Conservation (phyloP, 1,140 invertebrate genomes). For the Trissolcus basalis region DNA sequence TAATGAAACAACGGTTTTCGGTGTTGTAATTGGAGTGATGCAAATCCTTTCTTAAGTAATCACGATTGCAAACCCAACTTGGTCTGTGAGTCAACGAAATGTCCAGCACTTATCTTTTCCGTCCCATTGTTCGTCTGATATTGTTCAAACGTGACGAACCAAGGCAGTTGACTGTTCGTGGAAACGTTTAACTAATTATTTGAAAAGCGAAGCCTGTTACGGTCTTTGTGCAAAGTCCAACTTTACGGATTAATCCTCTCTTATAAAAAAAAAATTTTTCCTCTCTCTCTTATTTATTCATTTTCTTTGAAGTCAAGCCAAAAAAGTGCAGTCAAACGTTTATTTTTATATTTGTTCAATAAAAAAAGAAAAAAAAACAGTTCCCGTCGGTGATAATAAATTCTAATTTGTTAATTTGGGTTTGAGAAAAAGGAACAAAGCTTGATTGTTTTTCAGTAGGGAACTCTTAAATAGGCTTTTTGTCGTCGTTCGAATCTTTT, state of each 20-base stretch:
- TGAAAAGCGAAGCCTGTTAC: conserved; percentile 34
- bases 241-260: conserved; percentile 27
- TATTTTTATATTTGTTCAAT: too few relatives aligned
- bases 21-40: too few relatives aligned
- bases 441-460: too few relatives aligned
- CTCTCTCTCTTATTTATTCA: too few relatives aligned
- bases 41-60: conserved; percentile 20
- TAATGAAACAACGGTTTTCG: too few relatives aligned
- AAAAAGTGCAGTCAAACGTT: too few relatives aligned
- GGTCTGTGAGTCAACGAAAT: conserved; percentile 40
- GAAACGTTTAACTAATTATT: conserved; percentile 57
- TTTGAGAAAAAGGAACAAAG: too few relatives aligned
- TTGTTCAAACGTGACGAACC: conserved; percentile 47
- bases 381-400: conserved; percentile 4
- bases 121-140: conserved; percentile 37
- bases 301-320: too few relatives aligned
- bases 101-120: conserved; percentile 13
- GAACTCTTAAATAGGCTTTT: neutral
- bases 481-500: conserved; percentile 5
- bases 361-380: too few relatives aligned
- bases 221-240: conserved; percentile 39
- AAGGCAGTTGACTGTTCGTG: conserved; percentile 32
- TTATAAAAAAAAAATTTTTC: conserved; percentile 7
- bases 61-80: conserved; percentile 11
- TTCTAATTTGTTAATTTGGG: too few relatives aligned